Evolutionary conservation across 2,113 vertebrate genomes (phyloP).

Genomic region (Gobius niger): DNA sequence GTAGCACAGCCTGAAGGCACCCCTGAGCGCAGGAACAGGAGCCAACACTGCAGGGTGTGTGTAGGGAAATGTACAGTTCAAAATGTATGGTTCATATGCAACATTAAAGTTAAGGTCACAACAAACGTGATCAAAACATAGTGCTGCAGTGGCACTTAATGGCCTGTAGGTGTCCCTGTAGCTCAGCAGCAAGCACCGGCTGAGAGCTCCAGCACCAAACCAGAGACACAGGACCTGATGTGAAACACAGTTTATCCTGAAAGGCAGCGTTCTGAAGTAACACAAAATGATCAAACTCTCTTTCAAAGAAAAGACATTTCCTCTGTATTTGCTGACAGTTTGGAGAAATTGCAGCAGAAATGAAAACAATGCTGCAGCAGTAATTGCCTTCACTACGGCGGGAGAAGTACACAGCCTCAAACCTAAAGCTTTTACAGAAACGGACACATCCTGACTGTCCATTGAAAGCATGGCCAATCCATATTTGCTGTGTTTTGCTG

Average conservation of each 20-base stretch:
- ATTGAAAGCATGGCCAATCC: background rate
- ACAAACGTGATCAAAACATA: background rate
- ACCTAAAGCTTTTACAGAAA: constrained; percentile 6
- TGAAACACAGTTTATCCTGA: constrained; percentile 19
- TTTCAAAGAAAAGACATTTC: constrained; percentile 22
- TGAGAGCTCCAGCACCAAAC: background rate
- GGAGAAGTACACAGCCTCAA: constrained; percentile 21
- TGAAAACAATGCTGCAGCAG: constrained; percentile 26
- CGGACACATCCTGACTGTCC: background rate
- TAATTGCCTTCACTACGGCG: constrained; percentile 1
- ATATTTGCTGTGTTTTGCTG: background rate
- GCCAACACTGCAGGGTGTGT: constrained; percentile 4
- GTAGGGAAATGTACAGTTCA: constrained; percentile 19
- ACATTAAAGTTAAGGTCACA: constrained; percentile 45
- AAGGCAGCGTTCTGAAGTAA: constrained; percentile 50
- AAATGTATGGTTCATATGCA: constrained; percentile 7
- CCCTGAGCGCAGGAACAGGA: constrained; percentile 20
- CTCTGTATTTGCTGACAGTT: constrained; percentile 25
- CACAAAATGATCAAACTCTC: constrained; percentile 50
- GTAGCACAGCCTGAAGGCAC: constrained; percentile 54
- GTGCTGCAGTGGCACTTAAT: constrained; percentile 47
- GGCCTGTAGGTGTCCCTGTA: constrained; percentile 75
- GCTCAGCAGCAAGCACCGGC: constrained; percentile 55
- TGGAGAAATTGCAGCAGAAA: constrained; percentile 6
- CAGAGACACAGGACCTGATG: constrained; percentile 12